A percentile compares a stretch with the other conserved stretches of the same genome.
These are phyloP conservation scores for Discoglossus pictus DNA, from an alignment of 2,797 vertebrate genomes.

Conservation along the genomic window DNA sequence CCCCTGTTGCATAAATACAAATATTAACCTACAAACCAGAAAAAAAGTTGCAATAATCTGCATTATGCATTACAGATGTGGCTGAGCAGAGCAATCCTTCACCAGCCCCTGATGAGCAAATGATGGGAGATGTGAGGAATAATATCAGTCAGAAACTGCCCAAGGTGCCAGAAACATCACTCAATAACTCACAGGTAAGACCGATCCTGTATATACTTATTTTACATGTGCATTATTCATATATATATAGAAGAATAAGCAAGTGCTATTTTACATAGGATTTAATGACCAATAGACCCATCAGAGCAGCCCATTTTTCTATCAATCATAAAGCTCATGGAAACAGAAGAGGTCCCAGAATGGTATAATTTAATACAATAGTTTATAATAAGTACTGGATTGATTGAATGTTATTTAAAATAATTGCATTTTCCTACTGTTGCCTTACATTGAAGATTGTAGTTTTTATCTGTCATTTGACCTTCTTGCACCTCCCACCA, in stretches of 20 bases:
- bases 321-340: no score
- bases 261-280: no score
- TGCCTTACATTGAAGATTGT: no score
- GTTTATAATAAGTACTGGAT: no score
- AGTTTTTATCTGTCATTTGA: no score
- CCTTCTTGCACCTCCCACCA: no score
- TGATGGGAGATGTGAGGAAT: neutral
- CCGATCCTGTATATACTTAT: neutral
- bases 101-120: neutral
- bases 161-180: neutral
- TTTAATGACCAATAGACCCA: no score
- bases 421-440: no score
- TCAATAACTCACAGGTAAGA: conserved; percentile 32
- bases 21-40: conserved; percentile 16
- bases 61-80: conserved; percentile 35
- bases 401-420: no score
- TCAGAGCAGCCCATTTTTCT: no score
- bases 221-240: conserved; percentile 11
- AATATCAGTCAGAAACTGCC: conserved; percentile 1
- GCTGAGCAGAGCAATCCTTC: neutral
- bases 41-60: conserved; percentile 3
- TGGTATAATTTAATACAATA: no score
- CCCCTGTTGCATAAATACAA: conserved; percentile 26
- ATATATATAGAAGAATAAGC: neutral
- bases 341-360: no score